Evolutionary conservation across 2,113 vertebrate genomes (phyloP).

Genomic region (Psephotus haematonotus): DNA sequence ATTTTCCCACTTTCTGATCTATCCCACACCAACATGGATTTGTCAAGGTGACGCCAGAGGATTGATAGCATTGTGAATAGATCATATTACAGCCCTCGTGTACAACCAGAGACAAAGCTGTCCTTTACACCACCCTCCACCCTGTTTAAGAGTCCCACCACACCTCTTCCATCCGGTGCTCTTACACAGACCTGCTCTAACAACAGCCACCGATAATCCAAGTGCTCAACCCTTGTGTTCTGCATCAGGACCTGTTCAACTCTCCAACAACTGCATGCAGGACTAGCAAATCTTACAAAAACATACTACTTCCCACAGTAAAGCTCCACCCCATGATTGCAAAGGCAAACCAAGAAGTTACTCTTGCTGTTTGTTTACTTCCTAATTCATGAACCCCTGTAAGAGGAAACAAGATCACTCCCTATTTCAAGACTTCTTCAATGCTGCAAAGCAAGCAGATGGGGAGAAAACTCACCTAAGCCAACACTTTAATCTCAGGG

Average conservation of each 20-base stretch:
- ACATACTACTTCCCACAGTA: background rate
- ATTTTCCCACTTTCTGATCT: background rate
- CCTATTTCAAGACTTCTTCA: background rate
- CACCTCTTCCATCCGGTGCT: background rate
- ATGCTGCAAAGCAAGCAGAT: background rate
- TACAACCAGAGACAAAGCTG: background rate
- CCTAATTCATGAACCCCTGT: constrained; percentile 2
- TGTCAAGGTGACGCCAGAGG: rapidly evolving
- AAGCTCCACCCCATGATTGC: constrained; percentile 6
- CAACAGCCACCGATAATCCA: rapidly evolving
- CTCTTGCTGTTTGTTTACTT: constrained; percentile 32
- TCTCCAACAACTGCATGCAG: rapidly evolving
- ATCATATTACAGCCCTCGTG: rapidly evolving
- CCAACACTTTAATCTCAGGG: background rate
- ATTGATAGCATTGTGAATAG: rapidly evolving
- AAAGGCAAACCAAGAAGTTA: constrained; percentile 9
- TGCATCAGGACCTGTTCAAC: background rate
- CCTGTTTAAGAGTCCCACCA: background rate
- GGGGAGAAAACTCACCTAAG: background rate
- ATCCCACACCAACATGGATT: rapidly evolving
- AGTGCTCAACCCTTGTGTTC: background rate
- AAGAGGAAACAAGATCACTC: background rate
- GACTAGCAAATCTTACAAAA: background rate
- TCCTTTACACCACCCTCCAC: rapidly evolving
- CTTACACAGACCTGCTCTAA: background rate